These are phyloP conservation scores for Beaufortia kweichowensis DNA, from an alignment of 2,113 vertebrate genomes.

Conservation along the genomic window DNA sequence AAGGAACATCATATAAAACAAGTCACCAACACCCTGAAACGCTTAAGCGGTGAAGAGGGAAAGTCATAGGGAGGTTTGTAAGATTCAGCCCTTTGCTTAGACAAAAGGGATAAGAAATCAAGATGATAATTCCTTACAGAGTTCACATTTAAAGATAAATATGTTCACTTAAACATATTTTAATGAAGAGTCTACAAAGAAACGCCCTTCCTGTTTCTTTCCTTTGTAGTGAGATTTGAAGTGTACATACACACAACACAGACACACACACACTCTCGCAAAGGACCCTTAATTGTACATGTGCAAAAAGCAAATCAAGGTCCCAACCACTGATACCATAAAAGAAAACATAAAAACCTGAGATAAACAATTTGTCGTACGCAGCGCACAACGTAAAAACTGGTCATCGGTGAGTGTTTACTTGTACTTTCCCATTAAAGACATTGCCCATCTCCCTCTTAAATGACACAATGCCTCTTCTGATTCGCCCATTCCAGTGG, in stretches of 20 bases:
- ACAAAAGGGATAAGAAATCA: neutral
- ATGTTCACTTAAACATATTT: neutral
- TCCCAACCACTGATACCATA: constrained; percentile 41
- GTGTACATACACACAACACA: neutral
- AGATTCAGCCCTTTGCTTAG: neutral
- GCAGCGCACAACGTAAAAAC: constrained; percentile 49
- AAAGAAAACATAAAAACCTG: constrained; percentile 65
- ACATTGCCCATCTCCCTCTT: constrained; percentile 24
- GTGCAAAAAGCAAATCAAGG: neutral
- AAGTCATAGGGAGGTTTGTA: neutral
- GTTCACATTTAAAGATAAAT: neutral
- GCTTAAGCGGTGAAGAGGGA: neutral
- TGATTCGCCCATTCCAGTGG: neutral
- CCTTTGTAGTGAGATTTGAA: neutral
- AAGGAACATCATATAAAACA: constrained; percentile 1
- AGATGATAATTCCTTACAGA: neutral
- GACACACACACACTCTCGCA: neutral
- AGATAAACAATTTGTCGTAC: constrained; percentile 63
- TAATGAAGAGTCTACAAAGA: neutral
- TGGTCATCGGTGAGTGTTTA: constrained; percentile 53
- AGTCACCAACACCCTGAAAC: constrained; percentile 2
- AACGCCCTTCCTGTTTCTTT: neutral
- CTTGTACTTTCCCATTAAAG: neutral
- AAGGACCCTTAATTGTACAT: neutral
- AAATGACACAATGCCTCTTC: constrained; percentile 6